These are phyloP conservation scores for Odontomyia ornata DNA, from an alignment of 2,888 invertebrate species.

Conservation along the genomic window DNA sequence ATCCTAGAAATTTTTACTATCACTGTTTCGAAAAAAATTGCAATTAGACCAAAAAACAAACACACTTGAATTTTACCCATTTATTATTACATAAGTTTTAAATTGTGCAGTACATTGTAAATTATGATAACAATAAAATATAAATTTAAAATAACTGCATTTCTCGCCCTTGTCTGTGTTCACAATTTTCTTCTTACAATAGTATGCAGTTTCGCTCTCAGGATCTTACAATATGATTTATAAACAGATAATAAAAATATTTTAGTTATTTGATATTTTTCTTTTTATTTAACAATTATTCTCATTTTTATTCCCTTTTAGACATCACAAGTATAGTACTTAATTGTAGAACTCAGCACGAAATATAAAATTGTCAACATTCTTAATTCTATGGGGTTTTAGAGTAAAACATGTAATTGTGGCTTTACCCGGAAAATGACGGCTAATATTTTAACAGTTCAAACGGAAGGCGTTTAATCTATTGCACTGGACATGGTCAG, in stretches of 20 bases:
- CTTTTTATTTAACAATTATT: slow-evolving; percentile 6
- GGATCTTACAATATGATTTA: slow-evolving; percentile 15
- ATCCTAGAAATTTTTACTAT: too few species aligned
- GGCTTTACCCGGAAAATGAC: not conserved
- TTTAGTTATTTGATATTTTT: slow-evolving; percentile 27
- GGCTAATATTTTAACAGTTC: not conserved
- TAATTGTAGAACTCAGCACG: slow-evolving; percentile 1
- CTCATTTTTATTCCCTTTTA: slow-evolving; percentile 21
- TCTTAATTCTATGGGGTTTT: slow-evolving; percentile 21
- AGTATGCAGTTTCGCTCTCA: slow-evolving; percentile 19
- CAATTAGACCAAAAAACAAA: too few species aligned
- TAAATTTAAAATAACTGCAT: slow-evolving; percentile 2
- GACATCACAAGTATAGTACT: slow-evolving; percentile 23
- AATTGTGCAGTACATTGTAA: slow-evolving; percentile 37
- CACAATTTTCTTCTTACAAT: not conserved
- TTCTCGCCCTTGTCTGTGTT: not conserved
- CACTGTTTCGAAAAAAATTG: too few species aligned
- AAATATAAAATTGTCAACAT: slow-evolving; percentile 28
- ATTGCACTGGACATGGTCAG: not conserved
- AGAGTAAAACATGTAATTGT: slow-evolving; percentile 16
- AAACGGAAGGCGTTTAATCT: not conserved
- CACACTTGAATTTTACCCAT: slow-evolving; percentile 4
- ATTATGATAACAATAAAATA: slow-evolving; percentile 36
- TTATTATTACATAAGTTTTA: slow-evolving; percentile 27
- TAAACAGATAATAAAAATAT: slow-evolving; percentile 35